Percentiles rank a stretch among this genome's conserved stretches.
Evolutionary conservation across 1,140 invertebrate species (phyloP).

Genomic region (Drosophila orosa): DNA sequence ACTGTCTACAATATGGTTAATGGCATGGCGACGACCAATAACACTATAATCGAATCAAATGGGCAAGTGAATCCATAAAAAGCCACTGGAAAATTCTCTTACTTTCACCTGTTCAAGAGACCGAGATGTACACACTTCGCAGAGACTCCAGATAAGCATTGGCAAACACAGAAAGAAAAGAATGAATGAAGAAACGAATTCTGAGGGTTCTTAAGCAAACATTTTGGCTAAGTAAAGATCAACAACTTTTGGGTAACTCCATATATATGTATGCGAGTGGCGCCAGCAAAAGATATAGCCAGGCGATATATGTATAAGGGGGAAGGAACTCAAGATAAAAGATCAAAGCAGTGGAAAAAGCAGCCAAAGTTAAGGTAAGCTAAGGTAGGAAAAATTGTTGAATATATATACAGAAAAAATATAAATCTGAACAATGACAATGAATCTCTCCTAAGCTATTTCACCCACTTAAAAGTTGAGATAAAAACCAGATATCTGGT

Average conservation of each 20-base stretch:
- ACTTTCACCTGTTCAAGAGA: slow-evolving; percentile 34
- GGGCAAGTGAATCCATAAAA: slow-evolving; percentile 62
- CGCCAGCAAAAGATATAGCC: slow-evolving; percentile 21
- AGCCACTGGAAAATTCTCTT: not conserved
- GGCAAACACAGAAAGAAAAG: slow-evolving; percentile 14
- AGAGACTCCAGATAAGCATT: slow-evolving; percentile 17
- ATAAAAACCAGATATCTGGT: slow-evolving; percentile 25
- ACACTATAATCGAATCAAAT: slow-evolving; percentile 56
- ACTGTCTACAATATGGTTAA: slow-evolving; percentile 25
- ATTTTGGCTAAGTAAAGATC: slow-evolving; percentile 41
- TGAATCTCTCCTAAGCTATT: slow-evolving; percentile 2
- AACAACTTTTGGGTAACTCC: slow-evolving; percentile 22
- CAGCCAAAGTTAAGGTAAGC: not conserved
- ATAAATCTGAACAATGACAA: not conserved
- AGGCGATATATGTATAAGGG: not conserved
- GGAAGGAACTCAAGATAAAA: slow-evolving; percentile 3
- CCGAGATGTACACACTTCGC: not conserved
- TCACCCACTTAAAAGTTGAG: slow-evolving; percentile 4
- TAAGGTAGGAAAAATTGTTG: not conserved
- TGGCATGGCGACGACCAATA: slow-evolving; percentile 30
- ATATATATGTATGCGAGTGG: slow-evolving; percentile 12
- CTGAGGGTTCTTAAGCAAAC: slow-evolving; percentile 20
- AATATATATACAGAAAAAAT: not conserved
- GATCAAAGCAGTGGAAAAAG: slow-evolving; percentile 14
- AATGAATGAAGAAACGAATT: slow-evolving; percentile 34